phyloP scores from a whole-genome alignment of 1,140 invertebrate species.

The Cotesia glomerata region DNA sequence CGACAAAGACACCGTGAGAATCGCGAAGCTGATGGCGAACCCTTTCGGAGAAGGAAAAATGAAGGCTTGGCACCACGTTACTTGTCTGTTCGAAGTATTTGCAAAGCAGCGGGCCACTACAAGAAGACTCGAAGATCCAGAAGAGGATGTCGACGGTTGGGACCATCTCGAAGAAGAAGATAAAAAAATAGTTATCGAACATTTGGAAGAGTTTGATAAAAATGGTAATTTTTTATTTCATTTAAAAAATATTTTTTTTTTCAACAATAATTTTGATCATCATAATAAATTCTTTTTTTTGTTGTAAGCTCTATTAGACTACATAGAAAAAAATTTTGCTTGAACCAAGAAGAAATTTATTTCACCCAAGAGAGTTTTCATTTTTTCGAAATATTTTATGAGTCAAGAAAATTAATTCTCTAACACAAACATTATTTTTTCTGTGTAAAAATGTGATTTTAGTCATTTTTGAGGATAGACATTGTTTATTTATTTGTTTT shows the following conservation, averaged over 20 bases:
- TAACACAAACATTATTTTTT: no score
- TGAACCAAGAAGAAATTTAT: no score
- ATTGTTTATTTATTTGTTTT: no score
- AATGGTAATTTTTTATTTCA: slow-evolving; percentile 38
- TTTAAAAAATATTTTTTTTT: neutral
- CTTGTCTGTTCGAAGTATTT: slow-evolving; percentile 82
- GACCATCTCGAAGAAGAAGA: slow-evolving; percentile 71
- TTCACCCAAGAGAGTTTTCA: no score
- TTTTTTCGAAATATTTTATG: no score
- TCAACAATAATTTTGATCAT: neutral
- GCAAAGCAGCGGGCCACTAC: slow-evolving; percentile 79
- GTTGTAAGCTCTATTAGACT: no score
- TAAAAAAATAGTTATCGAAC: slow-evolving; percentile 69
- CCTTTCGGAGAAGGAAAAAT: slow-evolving; percentile 84
- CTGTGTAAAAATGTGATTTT: no score
- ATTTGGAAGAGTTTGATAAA: slow-evolving; percentile 68
- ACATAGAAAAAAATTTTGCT: no score
- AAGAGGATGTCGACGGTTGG: slow-evolving; percentile 79
- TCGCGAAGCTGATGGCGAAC: slow-evolving; percentile 79
- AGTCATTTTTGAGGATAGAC: no score
- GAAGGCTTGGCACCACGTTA: slow-evolving; percentile 85
- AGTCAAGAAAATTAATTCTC: no score
- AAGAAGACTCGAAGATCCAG: slow-evolving; percentile 80
- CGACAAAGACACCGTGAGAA: slow-evolving; percentile 72
- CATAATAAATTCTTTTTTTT: no score